phyloP scores from a whole-genome alignment of 2,113 vertebrate species.

The Gracilinanus agilis region DNA sequence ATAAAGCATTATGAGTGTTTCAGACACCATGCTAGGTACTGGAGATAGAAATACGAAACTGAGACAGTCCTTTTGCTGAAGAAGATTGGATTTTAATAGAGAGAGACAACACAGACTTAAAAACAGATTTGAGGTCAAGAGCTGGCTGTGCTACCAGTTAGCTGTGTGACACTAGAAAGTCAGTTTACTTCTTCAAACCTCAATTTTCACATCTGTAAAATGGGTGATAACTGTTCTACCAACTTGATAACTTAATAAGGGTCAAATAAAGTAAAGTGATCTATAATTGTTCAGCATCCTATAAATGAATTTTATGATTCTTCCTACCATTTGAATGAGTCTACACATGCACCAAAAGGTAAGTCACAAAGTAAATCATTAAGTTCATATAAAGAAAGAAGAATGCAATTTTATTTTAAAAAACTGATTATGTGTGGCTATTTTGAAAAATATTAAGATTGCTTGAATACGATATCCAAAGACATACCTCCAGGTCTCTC shows the following conservation, averaged over 20 bases:
- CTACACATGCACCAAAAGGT: not conserved
- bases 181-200: not conserved
- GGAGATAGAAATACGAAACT: not conserved
- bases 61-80: not conserved
- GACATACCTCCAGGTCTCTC: slow-evolving; percentile 93
- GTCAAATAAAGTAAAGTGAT: not conserved
- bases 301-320: not conserved
- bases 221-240: not conserved
- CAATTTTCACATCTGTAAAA: not conserved
- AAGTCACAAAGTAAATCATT: not conserved
- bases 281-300: not conserved
- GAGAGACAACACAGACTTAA: not conserved
- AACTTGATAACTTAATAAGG: not conserved
- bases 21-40: not conserved
- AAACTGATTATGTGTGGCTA: not conserved
- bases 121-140: not conserved
- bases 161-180: not conserved
- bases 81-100: not conserved
- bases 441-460: not conserved
- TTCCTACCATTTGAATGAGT: not conserved
- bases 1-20: not conserved
- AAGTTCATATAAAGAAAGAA: not conserved
- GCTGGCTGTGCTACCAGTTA: not conserved
- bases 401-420: not conserved
- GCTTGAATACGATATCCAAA: no score